Conservation (phyloP, 2,888 invertebrate species). For the Thereva nobilitata region DNA sequence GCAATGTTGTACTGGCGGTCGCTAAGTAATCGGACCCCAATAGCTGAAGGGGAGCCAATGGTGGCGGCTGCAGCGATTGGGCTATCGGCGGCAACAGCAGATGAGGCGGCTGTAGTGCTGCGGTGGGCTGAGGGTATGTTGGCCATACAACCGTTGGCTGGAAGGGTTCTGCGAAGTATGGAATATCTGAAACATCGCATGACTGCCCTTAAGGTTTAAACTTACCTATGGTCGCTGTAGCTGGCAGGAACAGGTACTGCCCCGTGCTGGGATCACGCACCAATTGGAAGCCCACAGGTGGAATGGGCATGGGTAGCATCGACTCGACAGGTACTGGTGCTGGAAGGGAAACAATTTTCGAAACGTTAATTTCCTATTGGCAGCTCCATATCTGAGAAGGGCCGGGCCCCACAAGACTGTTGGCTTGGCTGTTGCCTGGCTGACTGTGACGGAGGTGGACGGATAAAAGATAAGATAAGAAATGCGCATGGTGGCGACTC, state of each 20-base stretch:
- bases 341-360: constrained; percentile 48
- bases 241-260: constrained; percentile 77
- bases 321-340: constrained; percentile 75
- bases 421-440: too few species aligned
- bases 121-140: constrained; percentile 62
- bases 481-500: too few species aligned
- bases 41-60: constrained; percentile 70
- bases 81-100: constrained; percentile 43
- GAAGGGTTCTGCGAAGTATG: constrained; percentile 62
- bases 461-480: too few species aligned
- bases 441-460: too few species aligned
- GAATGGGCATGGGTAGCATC: constrained; percentile 72
- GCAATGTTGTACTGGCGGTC: constrained; percentile 67
- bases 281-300: constrained; percentile 81
- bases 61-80: constrained; percentile 56
- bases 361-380: too few species aligned
- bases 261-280: constrained; percentile 85
- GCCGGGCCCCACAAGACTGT: too few species aligned
- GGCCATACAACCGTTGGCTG: constrained; percentile 78
- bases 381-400: too few species aligned
- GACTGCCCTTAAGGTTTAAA: constrained; percentile 4
- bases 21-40: constrained; percentile 64
- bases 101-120: constrained; percentile 50
- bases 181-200: constrained; percentile 20
- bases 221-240: constrained; percentile 64